phyloP scores from a whole-genome alignment of 2,113 vertebrate species.

The Misgurnus anguillicaudatus region DNA sequence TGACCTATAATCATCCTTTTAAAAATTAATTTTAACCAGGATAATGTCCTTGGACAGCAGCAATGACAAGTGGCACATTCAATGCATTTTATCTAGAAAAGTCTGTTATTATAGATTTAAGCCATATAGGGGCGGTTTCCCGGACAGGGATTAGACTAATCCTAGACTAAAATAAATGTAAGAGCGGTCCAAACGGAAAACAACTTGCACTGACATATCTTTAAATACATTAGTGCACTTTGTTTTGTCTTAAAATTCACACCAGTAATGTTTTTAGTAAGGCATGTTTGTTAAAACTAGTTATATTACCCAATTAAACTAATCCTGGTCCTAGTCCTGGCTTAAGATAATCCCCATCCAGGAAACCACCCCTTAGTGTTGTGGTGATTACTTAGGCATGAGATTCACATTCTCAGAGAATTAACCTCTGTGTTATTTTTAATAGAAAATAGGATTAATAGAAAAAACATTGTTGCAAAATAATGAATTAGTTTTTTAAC shows the following conservation, averaged over 20 bases:
- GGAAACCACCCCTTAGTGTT: too few species aligned
- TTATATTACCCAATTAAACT: too few species aligned
- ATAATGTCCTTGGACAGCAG: slow-evolving; percentile 48
- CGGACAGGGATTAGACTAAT: too few species aligned
- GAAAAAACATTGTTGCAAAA: background rate
- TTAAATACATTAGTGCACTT: too few species aligned
- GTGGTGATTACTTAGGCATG: background rate
- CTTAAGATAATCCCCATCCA: too few species aligned
- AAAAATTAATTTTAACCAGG: slow-evolving; percentile 52
- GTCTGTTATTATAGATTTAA: slow-evolving; percentile 4
- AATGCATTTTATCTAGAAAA: slow-evolving; percentile 2
- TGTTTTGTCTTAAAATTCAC: too few species aligned
- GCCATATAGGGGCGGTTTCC: background rate
- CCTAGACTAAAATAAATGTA: too few species aligned
- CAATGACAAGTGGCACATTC: slow-evolving; percentile 49
- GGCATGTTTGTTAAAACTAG: too few species aligned
- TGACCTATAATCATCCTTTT: slow-evolving; percentile 55
- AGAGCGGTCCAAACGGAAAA: too few species aligned
- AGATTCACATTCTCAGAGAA: background rate
- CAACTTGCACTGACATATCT: too few species aligned
- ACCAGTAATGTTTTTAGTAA: too few species aligned
- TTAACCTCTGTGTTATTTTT: background rate
- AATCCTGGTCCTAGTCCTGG: too few species aligned
- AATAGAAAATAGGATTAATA: background rate
- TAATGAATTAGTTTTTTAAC: background rate